Evolutionary conservation across 2,888 invertebrate genomes (phyloP).

Genomic region (Idaea aversata): DNA sequence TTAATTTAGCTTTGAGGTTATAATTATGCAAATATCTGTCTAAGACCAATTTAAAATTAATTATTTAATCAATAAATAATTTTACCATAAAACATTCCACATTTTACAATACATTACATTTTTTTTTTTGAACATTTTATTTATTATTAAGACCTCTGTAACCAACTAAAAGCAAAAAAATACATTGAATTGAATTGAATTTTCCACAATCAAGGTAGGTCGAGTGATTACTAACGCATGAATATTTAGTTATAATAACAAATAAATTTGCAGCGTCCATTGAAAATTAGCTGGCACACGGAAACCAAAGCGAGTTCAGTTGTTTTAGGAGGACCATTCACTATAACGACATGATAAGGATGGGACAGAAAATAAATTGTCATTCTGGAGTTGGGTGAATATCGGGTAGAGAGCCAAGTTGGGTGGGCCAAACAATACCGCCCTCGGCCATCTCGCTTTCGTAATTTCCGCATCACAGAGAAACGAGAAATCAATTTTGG

Average conservation of each 20-base stretch:
- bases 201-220: neutral
- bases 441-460: constrained; percentile 14
- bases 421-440: constrained; percentile 18
- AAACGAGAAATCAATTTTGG: constrained; percentile 18
- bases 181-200: too few species aligned
- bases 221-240: neutral
- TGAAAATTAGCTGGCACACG: neutral
- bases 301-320: neutral
- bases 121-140: too few species aligned
- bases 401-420: neutral
- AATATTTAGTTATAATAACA: neutral
- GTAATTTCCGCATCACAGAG: constrained; percentile 22
- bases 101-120: too few species aligned
- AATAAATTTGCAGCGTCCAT: neutral
- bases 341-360: constrained; percentile 2
- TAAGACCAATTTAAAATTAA: too few species aligned
- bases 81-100: neutral
- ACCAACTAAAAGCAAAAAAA: too few species aligned
- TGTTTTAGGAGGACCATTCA: too few species aligned
- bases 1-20: too few species aligned
- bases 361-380: constrained; percentile 1
- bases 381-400: neutral
- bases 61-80: too few species aligned
- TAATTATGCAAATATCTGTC: too few species aligned
- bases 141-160: too few species aligned